phyloP scores from a whole-genome alignment of 2,113 vertebrate species.

The Xerus inauris region DNA sequence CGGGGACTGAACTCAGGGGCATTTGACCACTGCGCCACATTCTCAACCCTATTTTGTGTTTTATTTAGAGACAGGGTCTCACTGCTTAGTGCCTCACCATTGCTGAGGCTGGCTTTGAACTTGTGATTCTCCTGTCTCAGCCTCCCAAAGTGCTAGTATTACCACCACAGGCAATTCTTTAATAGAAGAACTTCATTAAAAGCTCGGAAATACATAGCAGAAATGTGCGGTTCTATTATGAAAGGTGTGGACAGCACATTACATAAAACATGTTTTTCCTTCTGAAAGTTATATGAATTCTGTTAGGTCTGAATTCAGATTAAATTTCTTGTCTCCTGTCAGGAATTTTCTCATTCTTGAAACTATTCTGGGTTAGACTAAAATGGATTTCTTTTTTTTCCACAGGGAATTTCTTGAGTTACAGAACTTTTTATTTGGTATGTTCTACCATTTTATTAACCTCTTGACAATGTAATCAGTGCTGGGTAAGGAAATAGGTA shows the following conservation, averaged over 20 bases:
- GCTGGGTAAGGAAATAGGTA: background rate
- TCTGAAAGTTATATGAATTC: background rate
- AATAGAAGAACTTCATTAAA: background rate
- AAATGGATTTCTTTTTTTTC: background rate
- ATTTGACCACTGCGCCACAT: too few species aligned
- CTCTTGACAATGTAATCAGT: background rate
- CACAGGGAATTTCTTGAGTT: conserved; percentile 29
- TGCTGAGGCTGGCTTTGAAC: too few species aligned
- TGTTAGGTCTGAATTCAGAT: conserved; percentile 33
- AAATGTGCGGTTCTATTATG: background rate
- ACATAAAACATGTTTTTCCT: background rate
- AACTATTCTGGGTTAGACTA: background rate
- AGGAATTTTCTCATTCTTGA: background rate
- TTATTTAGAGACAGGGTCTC: too few species aligned
- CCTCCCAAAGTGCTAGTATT: too few species aligned
- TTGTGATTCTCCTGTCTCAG: too few species aligned
- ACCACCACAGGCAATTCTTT: too few species aligned
- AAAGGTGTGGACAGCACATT: background rate
- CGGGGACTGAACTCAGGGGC: too few species aligned
- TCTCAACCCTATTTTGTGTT: too few species aligned
- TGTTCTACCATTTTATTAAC: background rate
- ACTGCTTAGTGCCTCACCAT: too few species aligned
- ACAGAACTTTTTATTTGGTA: background rate
- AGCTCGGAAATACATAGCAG: background rate
- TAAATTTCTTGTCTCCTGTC: conserved; percentile 12